Conservation (phyloP, 2,113 vertebrate species). For the Probosciger aterrimus region DNA sequence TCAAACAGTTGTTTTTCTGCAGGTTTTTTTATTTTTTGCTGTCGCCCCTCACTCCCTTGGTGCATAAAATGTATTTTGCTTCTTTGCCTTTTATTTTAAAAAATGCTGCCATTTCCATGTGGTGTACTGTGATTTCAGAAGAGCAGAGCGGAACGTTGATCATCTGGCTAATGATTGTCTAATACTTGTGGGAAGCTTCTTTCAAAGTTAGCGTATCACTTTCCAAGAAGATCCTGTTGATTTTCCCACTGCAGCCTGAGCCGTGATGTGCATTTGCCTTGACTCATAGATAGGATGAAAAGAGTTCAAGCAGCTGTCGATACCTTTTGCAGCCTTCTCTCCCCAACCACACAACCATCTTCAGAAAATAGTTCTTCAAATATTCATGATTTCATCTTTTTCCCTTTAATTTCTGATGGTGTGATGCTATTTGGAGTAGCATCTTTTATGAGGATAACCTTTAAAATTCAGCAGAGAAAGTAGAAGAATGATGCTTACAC, state of each 20-base stretch:
- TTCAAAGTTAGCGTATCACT: background rate
- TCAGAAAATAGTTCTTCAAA: background rate
- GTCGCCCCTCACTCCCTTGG: background rate
- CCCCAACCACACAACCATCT: background rate
- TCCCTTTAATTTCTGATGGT: background rate
- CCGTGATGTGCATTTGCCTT: rapidly evolving
- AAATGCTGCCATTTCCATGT: background rate
- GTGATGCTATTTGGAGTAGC: background rate
- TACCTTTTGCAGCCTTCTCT: background rate
- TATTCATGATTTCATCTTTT: background rate
- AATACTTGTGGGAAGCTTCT: background rate
- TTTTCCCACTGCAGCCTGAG: background rate
- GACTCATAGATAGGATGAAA: rapidly evolving
- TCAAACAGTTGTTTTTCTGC: background rate
- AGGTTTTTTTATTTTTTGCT: background rate
- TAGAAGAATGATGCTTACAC: background rate
- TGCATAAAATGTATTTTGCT: background rate
- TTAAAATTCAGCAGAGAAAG: background rate
- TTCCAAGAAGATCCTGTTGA: background rate
- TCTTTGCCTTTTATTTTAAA: background rate
- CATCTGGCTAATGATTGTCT: no score
- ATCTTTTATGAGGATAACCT: background rate
- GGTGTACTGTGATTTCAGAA: background rate
- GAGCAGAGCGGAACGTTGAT: background rate
- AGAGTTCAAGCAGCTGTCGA: rapidly evolving